Percentiles rank a stretch among this genome's conserved stretches.
Conservation (phyloP, 2,797 vertebrate genomes). For the Melanogrammus aeglefinus region DNA sequence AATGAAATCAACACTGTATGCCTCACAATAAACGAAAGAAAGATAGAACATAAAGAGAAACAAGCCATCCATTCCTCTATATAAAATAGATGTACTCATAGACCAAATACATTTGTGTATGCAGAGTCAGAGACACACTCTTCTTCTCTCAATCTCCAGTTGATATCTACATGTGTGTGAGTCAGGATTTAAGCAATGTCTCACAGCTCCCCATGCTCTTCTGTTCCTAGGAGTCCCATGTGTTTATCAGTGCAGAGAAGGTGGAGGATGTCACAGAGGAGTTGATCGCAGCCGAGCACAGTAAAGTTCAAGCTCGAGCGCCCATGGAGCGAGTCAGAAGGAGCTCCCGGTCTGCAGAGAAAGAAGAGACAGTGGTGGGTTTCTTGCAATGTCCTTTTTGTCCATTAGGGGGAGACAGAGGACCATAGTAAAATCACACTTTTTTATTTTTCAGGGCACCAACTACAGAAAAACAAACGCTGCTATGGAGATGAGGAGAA, state of each 20-base stretch:
- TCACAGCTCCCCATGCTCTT: neutral
- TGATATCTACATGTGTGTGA: no score
- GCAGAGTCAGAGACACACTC: neutral
- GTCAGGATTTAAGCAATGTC: neutral
- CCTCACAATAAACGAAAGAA: no score
- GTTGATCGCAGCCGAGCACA: constrained; percentile 66
- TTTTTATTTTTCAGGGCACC: constrained; percentile 72
- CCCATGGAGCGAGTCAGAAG: constrained; percentile 62
- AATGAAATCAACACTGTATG: no score
- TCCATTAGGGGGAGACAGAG: constrained; percentile 62
- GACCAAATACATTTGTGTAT: neutral
- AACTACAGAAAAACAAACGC: constrained; percentile 89
- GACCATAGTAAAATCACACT: constrained; percentile 17
- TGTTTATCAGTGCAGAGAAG: constrained; percentile 72
- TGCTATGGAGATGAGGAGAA: constrained; percentile 82
- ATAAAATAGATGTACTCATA: no score
- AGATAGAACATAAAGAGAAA: no score
- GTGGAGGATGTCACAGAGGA: constrained; percentile 79
- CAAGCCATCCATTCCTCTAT: no score
- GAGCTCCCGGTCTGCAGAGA: constrained; percentile 61
- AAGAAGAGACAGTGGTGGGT: constrained; percentile 80
- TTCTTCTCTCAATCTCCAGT: no score
- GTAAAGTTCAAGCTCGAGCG: constrained; percentile 57
- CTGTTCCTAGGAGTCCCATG: constrained; percentile 75
- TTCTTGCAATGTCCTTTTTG: neutral